Evolutionary conservation across 2,888 invertebrate genomes (phyloP), one percentile per base, ranked within the genome.

Genomic region (Aplocera efformata): DNA sequence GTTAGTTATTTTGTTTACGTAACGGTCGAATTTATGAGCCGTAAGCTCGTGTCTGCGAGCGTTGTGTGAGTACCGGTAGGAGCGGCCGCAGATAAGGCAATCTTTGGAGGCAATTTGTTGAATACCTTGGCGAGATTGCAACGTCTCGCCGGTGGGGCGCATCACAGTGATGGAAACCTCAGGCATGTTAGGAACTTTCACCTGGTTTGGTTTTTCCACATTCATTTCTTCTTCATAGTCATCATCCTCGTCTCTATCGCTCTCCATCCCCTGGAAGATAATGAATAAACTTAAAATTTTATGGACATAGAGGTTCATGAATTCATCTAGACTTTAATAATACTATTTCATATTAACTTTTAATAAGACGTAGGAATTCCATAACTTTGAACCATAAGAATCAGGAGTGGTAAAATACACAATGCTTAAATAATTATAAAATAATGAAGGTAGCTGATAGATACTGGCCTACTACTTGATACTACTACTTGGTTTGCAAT

Each of bases 11-110:
- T 85, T 88, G 56, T 89, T 89, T 9, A 88, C 88, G 60, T 89
- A 89, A 37, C 89, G 73, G 53, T 89, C 89, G 50, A 89, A 89
- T 41, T 77, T 70, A 49, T 89, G 89, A 1, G 89, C 64, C 1
- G 79, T 81, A 25, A 89, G 79, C 50, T 89, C 89, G 47, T 89
- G 89, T 11, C 89, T 72, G 29, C 89, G 67, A 3, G 89, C 89
- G 48, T 89, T 89, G 56, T 89, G 89, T 0, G 89, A 89, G 60
- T 89, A 89, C 50, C 88, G 72, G 56, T 89, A 89, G 6, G 82
- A 72, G 13, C 89, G 79, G 4, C 84, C 80, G 46, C 89, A 89
- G 7, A 89, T 82, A 7, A 89, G 79, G 42, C 89, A 89, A 52
- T 88, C 79, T 53, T 89, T 89, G 25, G 88, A 88, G 1, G 88